Percentiles rank a stretch among this genome's conserved stretches.
Conservation (phyloP, 2,797 vertebrate genomes). For the Esox masquinongy region DNA sequence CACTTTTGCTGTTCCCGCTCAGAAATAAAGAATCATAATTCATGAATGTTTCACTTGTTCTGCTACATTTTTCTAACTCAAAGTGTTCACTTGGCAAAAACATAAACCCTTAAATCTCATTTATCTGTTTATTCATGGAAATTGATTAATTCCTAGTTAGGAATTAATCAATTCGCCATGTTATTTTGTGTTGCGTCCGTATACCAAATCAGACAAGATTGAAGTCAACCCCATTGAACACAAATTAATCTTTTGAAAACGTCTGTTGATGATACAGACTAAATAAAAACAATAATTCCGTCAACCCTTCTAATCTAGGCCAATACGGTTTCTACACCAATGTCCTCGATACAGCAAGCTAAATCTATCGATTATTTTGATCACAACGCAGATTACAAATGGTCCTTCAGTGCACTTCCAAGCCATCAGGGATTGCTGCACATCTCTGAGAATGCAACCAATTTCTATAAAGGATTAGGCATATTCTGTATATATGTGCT, state of each 20-base stretch:
- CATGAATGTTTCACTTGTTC: neutral
- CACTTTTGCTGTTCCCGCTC: conserved; percentile 21
- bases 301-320: neutral
- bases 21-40: conserved; percentile 10
- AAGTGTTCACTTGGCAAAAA: conserved; percentile 30
- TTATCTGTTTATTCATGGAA: conserved; percentile 17
- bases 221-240: conserved; percentile 20
- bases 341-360: neutral
- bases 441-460: neutral
- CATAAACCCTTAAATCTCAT: conserved; percentile 14
- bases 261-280: neutral
- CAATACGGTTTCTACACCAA: neutral
- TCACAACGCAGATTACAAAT: neutral
- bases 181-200: conserved; percentile 4
- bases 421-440: neutral
- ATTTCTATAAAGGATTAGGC: neutral
- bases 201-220: conserved; percentile 20
- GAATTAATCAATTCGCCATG: too few relatives aligned
- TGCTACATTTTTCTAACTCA: neutral
- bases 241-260: conserved; percentile 10
- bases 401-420: neutral
- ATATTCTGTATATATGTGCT: neutral
- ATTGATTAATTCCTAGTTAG: neutral
- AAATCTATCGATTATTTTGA: neutral
- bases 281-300: neutral